Conservation (phyloP, 2,113 vertebrate species). For the Oxyura jamaicensis region DNA sequence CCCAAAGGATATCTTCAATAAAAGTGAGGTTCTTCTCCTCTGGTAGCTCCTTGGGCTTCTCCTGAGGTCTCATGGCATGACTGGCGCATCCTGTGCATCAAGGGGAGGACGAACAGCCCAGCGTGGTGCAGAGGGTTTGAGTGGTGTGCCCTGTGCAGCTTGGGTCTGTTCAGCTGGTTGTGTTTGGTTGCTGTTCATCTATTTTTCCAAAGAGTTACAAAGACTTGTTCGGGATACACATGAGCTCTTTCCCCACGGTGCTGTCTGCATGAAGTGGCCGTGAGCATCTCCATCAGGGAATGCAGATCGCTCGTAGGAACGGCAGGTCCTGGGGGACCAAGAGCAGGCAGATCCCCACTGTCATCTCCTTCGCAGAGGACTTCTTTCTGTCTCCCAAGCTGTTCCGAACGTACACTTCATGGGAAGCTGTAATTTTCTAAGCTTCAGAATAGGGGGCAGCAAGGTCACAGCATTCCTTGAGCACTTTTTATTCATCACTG, state of each 20-base stretch:
- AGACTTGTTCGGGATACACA: not conserved
- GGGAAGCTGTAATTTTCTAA: slow-evolving; percentile 20
- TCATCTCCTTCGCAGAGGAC: not conserved
- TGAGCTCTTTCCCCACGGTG: not conserved
- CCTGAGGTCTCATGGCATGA: not conserved
- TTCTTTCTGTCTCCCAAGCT: not conserved
- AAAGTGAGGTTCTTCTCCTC: not conserved
- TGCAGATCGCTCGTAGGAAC: not conserved
- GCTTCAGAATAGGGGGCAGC: slow-evolving; percentile 46
- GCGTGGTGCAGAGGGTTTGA: not conserved
- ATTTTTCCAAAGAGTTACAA: not conserved
- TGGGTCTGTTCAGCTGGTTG: not conserved
- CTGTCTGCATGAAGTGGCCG: not conserved
- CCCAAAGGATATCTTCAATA: not conserved
- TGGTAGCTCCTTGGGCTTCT: not conserved
- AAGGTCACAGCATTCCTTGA: slow-evolving; percentile 33
- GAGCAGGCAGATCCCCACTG: not conserved
- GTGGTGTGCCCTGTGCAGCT: not conserved
- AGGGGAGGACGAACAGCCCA: not conserved
- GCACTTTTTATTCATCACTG: not conserved
- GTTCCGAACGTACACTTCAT: not conserved
- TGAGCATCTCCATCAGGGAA: not conserved
- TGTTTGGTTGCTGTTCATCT: not conserved
- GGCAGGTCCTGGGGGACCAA: not conserved
- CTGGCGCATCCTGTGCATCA: not conserved